These are phyloP conservation scores for Drosophila colorata DNA, from an alignment of 2,888 invertebrate species.

Conservation along the genomic window DNA sequence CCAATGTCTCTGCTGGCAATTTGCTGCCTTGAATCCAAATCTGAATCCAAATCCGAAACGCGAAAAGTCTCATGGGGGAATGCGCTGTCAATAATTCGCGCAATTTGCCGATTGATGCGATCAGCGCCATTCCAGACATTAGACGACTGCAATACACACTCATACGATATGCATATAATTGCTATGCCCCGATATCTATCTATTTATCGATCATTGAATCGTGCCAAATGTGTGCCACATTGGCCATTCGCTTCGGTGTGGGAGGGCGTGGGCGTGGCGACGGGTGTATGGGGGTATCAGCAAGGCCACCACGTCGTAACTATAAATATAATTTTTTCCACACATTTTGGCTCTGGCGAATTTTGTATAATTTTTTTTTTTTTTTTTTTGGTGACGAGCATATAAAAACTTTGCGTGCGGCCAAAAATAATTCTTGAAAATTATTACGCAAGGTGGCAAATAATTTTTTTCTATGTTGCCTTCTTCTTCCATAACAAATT, in stretches of 20 bases:
- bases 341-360: conserved; percentile 41
- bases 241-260: conserved; percentile 3
- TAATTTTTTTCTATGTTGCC: conserved; percentile 2
- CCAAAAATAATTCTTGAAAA: conserved; percentile 56
- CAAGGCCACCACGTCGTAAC: conserved; percentile 44
- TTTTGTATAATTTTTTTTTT: conserved; percentile 11
- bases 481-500: background rate
- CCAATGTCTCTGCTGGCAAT: conserved; percentile 43
- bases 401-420: conserved; percentile 42
- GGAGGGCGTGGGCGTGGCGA: conserved; percentile 19
- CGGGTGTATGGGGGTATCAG: conserved; percentile 16
- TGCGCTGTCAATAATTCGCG: conserved; percentile 39
- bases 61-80: conserved; percentile 32
- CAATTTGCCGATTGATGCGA: conserved; percentile 64
- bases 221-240: conserved; percentile 75
- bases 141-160: conserved; percentile 16
- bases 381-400: conserved; percentile 18
- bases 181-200: conserved; percentile 44
- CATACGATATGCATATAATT: conserved; percentile 64
- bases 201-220: conserved; percentile 53
- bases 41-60: conserved; percentile 23
- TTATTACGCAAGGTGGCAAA: conserved; percentile 55
- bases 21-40: conserved; percentile 55
- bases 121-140: conserved; percentile 60
- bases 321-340: conserved; percentile 48